Evolutionary conservation across 2,113 vertebrate species (phyloP).

Genomic region (Rhizomys pruinosus): DNA sequence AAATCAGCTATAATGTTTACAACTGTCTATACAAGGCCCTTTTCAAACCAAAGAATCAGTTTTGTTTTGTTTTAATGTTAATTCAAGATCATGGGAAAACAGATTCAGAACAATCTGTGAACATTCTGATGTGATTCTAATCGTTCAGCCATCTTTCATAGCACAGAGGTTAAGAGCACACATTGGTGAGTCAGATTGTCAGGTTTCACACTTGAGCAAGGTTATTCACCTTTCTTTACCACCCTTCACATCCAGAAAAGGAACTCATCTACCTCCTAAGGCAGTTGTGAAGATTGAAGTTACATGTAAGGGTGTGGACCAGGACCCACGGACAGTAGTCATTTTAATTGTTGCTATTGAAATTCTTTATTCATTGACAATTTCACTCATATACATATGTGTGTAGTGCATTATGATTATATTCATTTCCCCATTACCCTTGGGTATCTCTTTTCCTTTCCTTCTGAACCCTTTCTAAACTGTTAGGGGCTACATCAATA

Average conservation of each 20-base stretch:
- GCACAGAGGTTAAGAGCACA: background rate
- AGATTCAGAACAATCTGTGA: background rate
- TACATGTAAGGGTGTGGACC: background rate
- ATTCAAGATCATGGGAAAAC: background rate
- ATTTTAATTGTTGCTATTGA: background rate
- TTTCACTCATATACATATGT: background rate
- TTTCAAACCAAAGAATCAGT: slow-evolving; percentile 23
- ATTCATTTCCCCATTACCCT: no score
- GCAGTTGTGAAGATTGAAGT: background rate
- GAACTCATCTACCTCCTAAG: background rate
- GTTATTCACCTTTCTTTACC: background rate
- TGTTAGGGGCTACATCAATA: no score
- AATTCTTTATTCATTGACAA: background rate
- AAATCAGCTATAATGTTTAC: background rate
- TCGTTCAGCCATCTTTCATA: background rate
- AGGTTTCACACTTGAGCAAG: background rate
- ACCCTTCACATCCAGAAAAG: background rate
- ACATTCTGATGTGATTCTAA: background rate
- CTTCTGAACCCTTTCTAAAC: background rate
- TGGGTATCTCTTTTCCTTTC: background rate
- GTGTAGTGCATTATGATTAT: background rate
- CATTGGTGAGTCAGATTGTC: background rate
- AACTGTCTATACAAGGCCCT: background rate
- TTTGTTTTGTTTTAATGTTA: background rate
- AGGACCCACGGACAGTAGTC: background rate